Percentiles rank a stretch among this genome's conserved stretches.
Conservation (phyloP, 2,113 vertebrate genomes). For the Clarias gariepinus region DNA sequence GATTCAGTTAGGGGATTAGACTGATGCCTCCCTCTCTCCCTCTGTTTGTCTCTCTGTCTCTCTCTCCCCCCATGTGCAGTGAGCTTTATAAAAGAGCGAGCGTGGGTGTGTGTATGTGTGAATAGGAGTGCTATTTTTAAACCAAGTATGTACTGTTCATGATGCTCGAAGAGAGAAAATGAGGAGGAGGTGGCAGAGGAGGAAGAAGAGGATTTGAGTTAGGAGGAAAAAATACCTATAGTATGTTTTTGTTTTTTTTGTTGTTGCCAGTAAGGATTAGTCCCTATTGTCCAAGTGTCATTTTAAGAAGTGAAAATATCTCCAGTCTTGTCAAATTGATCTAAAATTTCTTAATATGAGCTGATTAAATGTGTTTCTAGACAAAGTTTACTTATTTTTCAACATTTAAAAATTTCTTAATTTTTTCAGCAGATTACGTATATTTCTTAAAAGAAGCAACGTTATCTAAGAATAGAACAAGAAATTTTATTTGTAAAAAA, state of each 20-base stretch:
- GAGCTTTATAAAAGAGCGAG: slow-evolving; percentile 39
- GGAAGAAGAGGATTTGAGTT: slow-evolving; percentile 14
- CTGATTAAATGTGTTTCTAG: too few relatives aligned
- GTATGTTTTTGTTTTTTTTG: neutral
- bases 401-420: too few relatives aligned
- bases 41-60: neutral
- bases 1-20: slow-evolving; percentile 36
- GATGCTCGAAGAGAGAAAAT: slow-evolving; percentile 40
- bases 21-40: neutral
- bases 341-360: too few relatives aligned
- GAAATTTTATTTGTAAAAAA: too few relatives aligned
- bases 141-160: slow-evolving; percentile 40
- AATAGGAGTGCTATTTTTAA: slow-evolving; percentile 54
- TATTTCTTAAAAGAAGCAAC: too few relatives aligned
- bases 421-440: too few relatives aligned
- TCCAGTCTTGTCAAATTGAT: too few relatives aligned
- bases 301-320: too few relatives aligned
- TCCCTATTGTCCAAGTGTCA: neutral
- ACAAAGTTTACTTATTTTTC: too few relatives aligned
- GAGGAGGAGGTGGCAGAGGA: slow-evolving; percentile 22
- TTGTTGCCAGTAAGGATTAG: neutral
- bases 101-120: slow-evolving; percentile 49
- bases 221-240: neutral
- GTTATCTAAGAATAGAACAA: too few relatives aligned
- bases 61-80: slow-evolving; percentile 3